These are phyloP conservation scores for Tenodera sinensis DNA, from an alignment of 2,888 invertebrate genomes.

Conservation along the genomic window DNA sequence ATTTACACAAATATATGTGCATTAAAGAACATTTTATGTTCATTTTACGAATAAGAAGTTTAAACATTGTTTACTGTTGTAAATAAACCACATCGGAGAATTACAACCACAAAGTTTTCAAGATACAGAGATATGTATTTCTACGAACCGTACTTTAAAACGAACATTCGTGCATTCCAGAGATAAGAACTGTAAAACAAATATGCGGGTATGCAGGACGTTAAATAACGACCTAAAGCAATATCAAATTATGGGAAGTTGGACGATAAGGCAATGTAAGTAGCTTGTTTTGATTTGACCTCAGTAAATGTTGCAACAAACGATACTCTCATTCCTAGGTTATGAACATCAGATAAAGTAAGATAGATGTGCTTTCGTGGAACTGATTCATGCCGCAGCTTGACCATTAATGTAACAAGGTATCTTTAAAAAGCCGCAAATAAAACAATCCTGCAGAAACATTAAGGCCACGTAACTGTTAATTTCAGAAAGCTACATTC, in stretches of 20 bases:
- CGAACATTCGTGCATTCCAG: not conserved
- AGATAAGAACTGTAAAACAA: not conserved
- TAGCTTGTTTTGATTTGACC: not conserved
- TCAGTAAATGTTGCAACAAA: not conserved
- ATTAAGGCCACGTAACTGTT: no score
- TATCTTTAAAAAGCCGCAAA: no score
- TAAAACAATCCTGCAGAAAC: no score
- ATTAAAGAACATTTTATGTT: no score
- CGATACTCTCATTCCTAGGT: not conserved
- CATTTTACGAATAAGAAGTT: no score
- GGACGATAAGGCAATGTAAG: not conserved
- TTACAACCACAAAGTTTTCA: no score
- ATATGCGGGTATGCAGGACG: not conserved
- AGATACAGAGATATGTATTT: no score
- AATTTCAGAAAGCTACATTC: no score
- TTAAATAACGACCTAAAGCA: not conserved
- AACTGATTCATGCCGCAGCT: not conserved
- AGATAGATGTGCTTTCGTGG: not conserved
- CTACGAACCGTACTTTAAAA: not conserved
- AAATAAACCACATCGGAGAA: no score
- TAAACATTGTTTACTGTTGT: no score
- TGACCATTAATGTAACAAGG: no score
- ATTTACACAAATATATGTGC: no score
- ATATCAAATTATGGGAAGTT: not conserved
- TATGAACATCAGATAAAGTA: not conserved